Base-by-base conservation (phyloP, 2,888 invertebrate species). In the Graphium colonna region DNA sequence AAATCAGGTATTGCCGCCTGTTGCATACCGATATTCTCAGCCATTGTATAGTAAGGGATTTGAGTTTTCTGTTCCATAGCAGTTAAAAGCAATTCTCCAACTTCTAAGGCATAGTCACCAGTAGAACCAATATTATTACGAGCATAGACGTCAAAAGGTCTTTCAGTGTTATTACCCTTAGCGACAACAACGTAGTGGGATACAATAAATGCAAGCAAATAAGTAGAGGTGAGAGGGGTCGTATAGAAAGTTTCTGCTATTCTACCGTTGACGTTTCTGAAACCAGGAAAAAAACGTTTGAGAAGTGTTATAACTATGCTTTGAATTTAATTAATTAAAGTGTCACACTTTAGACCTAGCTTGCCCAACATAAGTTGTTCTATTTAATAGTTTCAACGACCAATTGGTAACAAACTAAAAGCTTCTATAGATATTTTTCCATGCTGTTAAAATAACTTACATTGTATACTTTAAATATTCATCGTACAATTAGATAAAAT, bases 191-290 rank as follows among this genome's bases (percentile, higher is more conserved):
- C 55, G n/a, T 95, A 94, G 63, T 95, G 94, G n/a, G 95, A 95
- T 0, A 98, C 93, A 1, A 96, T 92, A 69, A 97, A 94, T 0
- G 97, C 97, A 10, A 97, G 89, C 41, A 97, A 84, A 69, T 98
- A 98, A 0, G 96, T 95, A 0, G 96, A 95, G 90, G 96, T 96
- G 13, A 73, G 56, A 0, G 93, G 92, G 0, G 93, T 93, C 10
- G 88, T 87, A 59, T 81, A 60, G 70, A 93, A 94, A 0, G 73
- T 71, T 58, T 90, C 89, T 0, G 79, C 61, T 1, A 78, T 46
- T 55, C 79, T 73, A 40, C 77, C 77, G 15, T 64, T 64, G 0
- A 47, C 1, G 9, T 67, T 49, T 1, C 79, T 82, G 62, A 44
- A 65, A 64, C 18, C 7, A 33, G 4, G 4, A 31, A 31, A 31